Base-by-base conservation (phyloP, 2,113 vertebrate genomes). In the Cryptotis parvus region DNA sequence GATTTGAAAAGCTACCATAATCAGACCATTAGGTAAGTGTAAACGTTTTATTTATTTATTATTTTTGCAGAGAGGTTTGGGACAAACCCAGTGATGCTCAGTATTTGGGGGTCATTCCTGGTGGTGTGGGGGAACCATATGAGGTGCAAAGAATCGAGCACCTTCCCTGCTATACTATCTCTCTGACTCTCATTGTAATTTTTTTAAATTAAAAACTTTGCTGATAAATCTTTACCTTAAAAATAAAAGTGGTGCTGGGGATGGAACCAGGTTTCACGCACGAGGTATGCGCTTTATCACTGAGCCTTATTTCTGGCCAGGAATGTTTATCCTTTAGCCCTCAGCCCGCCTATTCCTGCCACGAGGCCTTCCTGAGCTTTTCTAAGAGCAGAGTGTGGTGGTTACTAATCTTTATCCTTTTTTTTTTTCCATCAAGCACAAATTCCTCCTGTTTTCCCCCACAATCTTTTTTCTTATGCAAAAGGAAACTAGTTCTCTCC, bases 11-110 rank as follows among this genome's bases (percentile, higher is more conserved):
- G 79, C 45, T 63, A 89, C 73, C 96, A 94, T 68, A 97, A 97
- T 95, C 98, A 98, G 43, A 97, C 96, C 70, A 98, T 98, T 92
- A 97, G 0, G 98, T 98, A 98, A 98, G 98, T 81, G 85, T 1
- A 2, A 1, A 86, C n/a, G n/a, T n/a, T n/a, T n/a, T n/a, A n/a
- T 66, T 90, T 76, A 9, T 70, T 70, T 93, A 91, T 86, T 9
- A 35, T 55, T 22, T 84, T 55, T 31, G 77, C 18, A 18, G 55
- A 24, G 55, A 58, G 55, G 55, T 58, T 24, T 58, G 55, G 55
- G 18, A 7, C 55, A 58, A 6, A 22, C 20, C 55, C 22, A 58
- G 45, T 49, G 45, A 49, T 9, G 9, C 45, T 49, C 55, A 20
- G 18, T 58, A 58, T 22, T 58, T 22, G 55, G 55, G 55, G 22